phyloP scores from a whole-genome alignment of 1,140 invertebrate species.

The Scaptomyza montana region DNA sequence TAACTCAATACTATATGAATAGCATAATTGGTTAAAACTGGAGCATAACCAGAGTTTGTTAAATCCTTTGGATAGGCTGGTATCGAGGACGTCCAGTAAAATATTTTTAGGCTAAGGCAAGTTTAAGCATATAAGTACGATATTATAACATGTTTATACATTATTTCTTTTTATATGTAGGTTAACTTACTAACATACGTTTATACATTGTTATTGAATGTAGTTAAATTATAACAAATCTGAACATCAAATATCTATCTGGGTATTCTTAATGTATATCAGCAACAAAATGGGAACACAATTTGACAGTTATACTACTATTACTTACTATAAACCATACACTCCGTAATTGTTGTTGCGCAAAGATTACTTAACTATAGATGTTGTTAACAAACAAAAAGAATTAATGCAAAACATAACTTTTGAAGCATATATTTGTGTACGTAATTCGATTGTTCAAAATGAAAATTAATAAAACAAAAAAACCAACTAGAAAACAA shows the following conservation, averaged over 20 bases:
- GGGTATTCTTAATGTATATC: slow-evolving; percentile 38
- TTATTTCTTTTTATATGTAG: slow-evolving; percentile 15
- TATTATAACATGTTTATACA: neutral
- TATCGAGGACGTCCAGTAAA: slow-evolving; percentile 34
- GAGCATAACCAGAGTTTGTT: slow-evolving; percentile 7
- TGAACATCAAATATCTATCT: slow-evolving; percentile 36
- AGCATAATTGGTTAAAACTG: slow-evolving; percentile 1
- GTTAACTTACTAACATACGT: slow-evolving; percentile 36
- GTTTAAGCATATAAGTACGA: slow-evolving; percentile 14
- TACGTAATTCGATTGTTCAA: slow-evolving; percentile 76
- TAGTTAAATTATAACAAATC: slow-evolving; percentile 76
- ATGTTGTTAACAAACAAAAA: slow-evolving; percentile 33
- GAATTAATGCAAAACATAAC: slow-evolving; percentile 30
- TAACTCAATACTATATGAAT: slow-evolving; percentile 23
- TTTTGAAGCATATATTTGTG: slow-evolving; percentile 72
- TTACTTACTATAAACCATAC: slow-evolving; percentile 9
- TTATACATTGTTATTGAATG: slow-evolving; percentile 77
- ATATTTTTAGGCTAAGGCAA: slow-evolving; percentile 25
- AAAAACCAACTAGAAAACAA: slow-evolving; percentile 18
- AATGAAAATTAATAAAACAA: slow-evolving; percentile 22
- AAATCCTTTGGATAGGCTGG: slow-evolving; percentile 16
- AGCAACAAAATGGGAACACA: slow-evolving; percentile 58
- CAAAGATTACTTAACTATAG: slow-evolving; percentile 49
- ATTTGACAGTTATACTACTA: slow-evolving; percentile 40
- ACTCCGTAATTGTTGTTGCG: slow-evolving; percentile 21